Evolutionary conservation across 2,888 invertebrate species (phyloP), one percentile per base, ranked within the genome.

Genomic region (Hyposoter didymator): DNA sequence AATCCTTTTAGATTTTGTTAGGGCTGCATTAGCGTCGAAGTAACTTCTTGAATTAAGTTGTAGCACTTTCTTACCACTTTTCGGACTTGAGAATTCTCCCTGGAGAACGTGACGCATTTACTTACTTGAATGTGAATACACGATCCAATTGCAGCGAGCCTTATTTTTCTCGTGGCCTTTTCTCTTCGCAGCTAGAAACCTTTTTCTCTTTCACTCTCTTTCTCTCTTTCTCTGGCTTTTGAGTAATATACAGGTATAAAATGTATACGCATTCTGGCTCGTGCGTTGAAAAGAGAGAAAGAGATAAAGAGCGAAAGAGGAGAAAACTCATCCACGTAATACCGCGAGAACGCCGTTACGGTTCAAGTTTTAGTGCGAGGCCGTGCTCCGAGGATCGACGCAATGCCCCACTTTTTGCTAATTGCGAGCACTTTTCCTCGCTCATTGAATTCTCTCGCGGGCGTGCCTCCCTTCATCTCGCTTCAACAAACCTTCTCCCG

Each of bases 391-490:
- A 81, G 69, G 32, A 69, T 79, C 78, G 73, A 76, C 78, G 85
- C 82, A 80, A 79, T 78, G 85, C 52, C 80, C 85, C 80, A 85
- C 82, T 85, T 85, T 82, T 87, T 78, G 84, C 88, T 89, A 89
- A 90, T 90, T 90, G 85, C 89, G 74, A 88, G 87, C 88, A 89
- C 88, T 89, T 89, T 90, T 90, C 88, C 76, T 88, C 85, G 89
- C 88, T 89, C 88, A 87, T 87, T 76, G 81, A 89, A 88, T 89
- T 89, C 86, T 82, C 76, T 80, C 82, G 74, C 80, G 74, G 64
- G 66, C 72, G 43, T 66, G 59, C 55, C 76, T 69, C 39, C 19
- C 67, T 66, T 59, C 35, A 43, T 74, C 80, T 64, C 28, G 70
- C 49, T 81, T 67, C 69, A 45, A 32, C 80, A 55, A 66, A 74